Base-by-base conservation (phyloP, 2,888 invertebrate species). In the Mimas tiliae region DNA sequence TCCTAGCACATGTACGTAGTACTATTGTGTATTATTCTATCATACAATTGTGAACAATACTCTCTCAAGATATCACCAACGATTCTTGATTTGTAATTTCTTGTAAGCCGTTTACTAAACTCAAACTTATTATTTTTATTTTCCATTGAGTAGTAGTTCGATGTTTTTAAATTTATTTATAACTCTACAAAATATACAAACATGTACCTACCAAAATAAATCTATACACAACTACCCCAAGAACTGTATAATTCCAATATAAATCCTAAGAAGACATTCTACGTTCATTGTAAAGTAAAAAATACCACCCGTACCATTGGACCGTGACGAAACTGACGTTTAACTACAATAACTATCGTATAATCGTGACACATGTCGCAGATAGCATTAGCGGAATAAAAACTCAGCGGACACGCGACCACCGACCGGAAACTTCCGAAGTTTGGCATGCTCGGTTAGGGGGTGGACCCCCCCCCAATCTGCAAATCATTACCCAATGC, bases 341-440 rank as follows among this genome's bases (percentile, higher is more conserved):
- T 73, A 74, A 70, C 74, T 74, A 71, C 76, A 71, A 79, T 74
- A 71, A 70, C 69, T 75, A 76, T 80, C 78, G 83, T 81, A 86
- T 82, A 81, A 80, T 78, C 83, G 83, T 87, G 80, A 87, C 82
- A 82, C 81, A 84, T 84, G 88, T 87, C 86, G 84, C 79, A 82
- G 80, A 79, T 79, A 72, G 84, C 85, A 87, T 90, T 90, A 89
- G 81, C 68, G 68, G 73, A 78, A 78, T 86, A 86, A 86, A 88
- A 85, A 82, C 78, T 38, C 78, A 67, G 72, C 73, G 80, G 82
- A 80, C 77, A 73, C 74, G 74, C 73, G 75, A 78, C 78, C 83
- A 78, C 79, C 67, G 74, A 83, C 80, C 84, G 85, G 80, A 86
- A 85, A 83, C 47, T 55, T 48, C 14, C 34, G 45, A 19, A 53